A percentile compares a stretch with the other conserved stretches of the same genome.
Evolutionary conservation across 1,140 invertebrate species (phyloP).

Genomic region (Littorina saxatilis): DNA sequence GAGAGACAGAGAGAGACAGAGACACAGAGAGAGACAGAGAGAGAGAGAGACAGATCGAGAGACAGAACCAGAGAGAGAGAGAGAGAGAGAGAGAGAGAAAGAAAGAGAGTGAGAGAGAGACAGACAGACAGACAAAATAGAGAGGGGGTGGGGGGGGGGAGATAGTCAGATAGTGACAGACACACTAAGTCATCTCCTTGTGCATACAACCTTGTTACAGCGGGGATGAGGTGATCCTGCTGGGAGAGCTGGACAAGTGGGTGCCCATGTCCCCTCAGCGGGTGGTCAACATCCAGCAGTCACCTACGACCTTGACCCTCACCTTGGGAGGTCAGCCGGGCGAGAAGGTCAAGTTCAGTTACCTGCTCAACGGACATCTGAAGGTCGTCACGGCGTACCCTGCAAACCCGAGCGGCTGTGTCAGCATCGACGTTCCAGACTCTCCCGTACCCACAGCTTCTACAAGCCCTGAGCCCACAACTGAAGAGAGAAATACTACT

Average conservation of each 20-base stretch:
- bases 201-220: background rate
- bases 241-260: slow-evolving; percentile 25
- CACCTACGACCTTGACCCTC: background rate
- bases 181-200: too few relatives aligned
- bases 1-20: too few relatives aligned
- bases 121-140: too few relatives aligned
- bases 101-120: too few relatives aligned
- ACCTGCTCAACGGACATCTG: background rate
- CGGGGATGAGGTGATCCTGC: background rate
- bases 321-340: slow-evolving; percentile 4
- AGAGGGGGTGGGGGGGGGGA: too few relatives aligned
- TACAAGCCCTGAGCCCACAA: background rate
- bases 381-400: background rate
- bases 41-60: too few relatives aligned
- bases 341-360: slow-evolving; percentile 11
- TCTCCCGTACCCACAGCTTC: background rate
- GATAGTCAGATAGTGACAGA: too few relatives aligned
- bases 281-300: background rate
- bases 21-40: too few relatives aligned
- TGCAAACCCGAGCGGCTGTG: background rate
- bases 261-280: slow-evolving; percentile 22
- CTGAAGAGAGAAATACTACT: background rate
- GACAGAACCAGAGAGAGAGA: too few relatives aligned
- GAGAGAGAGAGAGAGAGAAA: too few relatives aligned
- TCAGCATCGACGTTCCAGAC: background rate